Evolutionary conservation across 2,797 vertebrate species (phyloP).

Genomic region (Argentina silus): DNA sequence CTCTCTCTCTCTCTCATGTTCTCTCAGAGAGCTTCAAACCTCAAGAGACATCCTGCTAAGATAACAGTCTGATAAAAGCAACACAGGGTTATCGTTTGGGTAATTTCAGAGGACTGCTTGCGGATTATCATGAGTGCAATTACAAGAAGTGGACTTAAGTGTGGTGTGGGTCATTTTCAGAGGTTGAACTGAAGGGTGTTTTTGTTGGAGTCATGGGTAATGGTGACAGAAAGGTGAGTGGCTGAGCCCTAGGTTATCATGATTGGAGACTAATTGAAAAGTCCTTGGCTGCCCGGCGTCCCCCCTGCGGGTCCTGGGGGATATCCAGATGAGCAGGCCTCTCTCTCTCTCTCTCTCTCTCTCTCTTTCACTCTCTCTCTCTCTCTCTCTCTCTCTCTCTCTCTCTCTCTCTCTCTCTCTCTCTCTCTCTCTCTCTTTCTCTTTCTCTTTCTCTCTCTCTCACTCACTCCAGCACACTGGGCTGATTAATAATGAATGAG

Average conservation of each 20-base stretch:
- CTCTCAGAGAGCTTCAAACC: background rate
- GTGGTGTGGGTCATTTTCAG: background rate
- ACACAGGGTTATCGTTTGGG: conserved; percentile 47
- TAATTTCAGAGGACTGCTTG: conserved; percentile 30
- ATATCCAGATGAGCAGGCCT: conserved; percentile 42
- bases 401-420: conserved; percentile 57
- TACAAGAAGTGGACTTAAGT: background rate
- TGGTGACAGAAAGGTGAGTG: conserved; percentile 25
- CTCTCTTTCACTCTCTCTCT: conserved; percentile 53
- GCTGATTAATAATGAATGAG: conserved; percentile 80
- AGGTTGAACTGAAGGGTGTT: conserved; percentile 59
- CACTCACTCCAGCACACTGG: conserved; percentile 57
- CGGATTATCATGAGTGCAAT: background rate
- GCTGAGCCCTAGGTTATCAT: conserved; percentile 36
- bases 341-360: conserved; percentile 59
- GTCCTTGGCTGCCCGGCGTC: conserved; percentile 13
- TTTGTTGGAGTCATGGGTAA: conserved; percentile 6
- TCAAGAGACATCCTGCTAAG: background rate
- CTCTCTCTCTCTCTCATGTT: background rate
- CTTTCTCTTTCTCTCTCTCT: conserved; percentile 10
- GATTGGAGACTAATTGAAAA: conserved; percentile 30
- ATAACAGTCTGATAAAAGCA: background rate
- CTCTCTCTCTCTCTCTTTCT: conserved; percentile 56
- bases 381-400: conserved; percentile 44
- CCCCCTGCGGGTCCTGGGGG: conserved; percentile 28